These are phyloP conservation scores for Eulemur rubriventer DNA, from an alignment of 2,797 vertebrate species.

Conservation along the genomic window DNA sequence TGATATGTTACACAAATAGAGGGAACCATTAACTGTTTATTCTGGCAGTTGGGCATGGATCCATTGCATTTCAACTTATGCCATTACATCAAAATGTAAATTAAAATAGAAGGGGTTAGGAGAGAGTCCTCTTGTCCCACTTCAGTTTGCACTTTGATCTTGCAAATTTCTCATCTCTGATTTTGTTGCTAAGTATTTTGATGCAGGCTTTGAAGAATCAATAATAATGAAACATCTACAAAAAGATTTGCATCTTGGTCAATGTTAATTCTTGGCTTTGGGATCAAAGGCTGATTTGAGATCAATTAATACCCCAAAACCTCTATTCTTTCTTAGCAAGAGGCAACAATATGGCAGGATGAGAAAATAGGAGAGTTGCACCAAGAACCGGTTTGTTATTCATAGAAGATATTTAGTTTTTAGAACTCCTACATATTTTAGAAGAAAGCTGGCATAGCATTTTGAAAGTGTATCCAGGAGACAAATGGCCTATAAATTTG, in stretches of 20 bases:
- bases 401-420: slow-evolving; percentile 44
- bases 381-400: slow-evolving; percentile 62
- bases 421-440: slow-evolving; percentile 48
- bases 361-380: neutral
- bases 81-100: slow-evolving; percentile 41
- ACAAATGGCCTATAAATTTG: slow-evolving; percentile 62
- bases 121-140: neutral
- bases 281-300: slow-evolving; percentile 43
- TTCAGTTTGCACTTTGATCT: slow-evolving; percentile 51
- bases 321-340: neutral
- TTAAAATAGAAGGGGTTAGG: neutral
- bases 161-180: neutral
- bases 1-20: neutral
- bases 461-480: slow-evolving; percentile 67
- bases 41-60: neutral
- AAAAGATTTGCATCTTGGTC: slow-evolving; percentile 26
- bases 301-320: slow-evolving; percentile 40
- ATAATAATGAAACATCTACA: slow-evolving; percentile 12
- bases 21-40: neutral
- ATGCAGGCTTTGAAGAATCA: slow-evolving; percentile 48
- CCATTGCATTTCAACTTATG: neutral
- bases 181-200: slow-evolving; percentile 23
- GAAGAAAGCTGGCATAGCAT: slow-evolving; percentile 58
- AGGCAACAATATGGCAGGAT: neutral
- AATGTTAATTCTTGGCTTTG: slow-evolving; percentile 27